Conservation (phyloP, 2,113 vertebrate genomes). For the Salvelinus namaycush region DNA sequence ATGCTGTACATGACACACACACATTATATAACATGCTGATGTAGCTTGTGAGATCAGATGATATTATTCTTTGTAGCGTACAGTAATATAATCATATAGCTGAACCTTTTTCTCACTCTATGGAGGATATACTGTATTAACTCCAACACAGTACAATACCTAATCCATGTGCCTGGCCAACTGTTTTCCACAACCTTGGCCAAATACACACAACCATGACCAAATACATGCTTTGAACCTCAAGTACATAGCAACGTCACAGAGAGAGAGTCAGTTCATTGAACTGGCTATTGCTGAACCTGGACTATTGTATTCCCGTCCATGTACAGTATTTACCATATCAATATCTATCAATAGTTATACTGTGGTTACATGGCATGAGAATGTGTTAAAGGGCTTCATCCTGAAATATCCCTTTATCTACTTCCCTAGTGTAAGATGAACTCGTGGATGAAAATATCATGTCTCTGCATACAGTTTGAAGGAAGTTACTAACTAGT, state of each 20-base stretch:
- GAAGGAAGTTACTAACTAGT: too few relatives aligned
- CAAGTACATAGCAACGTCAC: slow-evolving; percentile 48
- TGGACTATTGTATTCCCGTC: background rate
- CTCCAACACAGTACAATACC: slow-evolving; percentile 12
- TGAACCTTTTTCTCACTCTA: background rate
- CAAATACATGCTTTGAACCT: slow-evolving; percentile 54
- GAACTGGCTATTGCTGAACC: slow-evolving; percentile 23
- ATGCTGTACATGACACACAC: too few relatives aligned
- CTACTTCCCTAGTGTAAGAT: too few relatives aligned
- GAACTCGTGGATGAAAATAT: too few relatives aligned
- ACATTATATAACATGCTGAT: too few relatives aligned
- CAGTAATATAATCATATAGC: background rate
- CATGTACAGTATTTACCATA: background rate
- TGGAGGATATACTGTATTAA: slow-evolving; percentile 5
- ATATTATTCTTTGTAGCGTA: too few relatives aligned
- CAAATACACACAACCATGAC: slow-evolving; percentile 58
- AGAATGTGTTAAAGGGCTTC: slow-evolving; percentile 6
- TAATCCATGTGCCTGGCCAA: slow-evolving; percentile 58
- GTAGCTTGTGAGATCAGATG: too few relatives aligned
- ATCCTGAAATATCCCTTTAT: too few relatives aligned
- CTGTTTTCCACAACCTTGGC: slow-evolving; percentile 58
- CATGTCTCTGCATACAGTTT: too few relatives aligned
- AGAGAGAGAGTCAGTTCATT: slow-evolving; percentile 39
- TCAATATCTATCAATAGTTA: slow-evolving; percentile 14
- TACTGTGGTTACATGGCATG: slow-evolving; percentile 20